Evolutionary conservation across 1,140 invertebrate genomes (phyloP), one percentile per base, ranked within the genome.

Genomic region (Whitmania pigra): DNA sequence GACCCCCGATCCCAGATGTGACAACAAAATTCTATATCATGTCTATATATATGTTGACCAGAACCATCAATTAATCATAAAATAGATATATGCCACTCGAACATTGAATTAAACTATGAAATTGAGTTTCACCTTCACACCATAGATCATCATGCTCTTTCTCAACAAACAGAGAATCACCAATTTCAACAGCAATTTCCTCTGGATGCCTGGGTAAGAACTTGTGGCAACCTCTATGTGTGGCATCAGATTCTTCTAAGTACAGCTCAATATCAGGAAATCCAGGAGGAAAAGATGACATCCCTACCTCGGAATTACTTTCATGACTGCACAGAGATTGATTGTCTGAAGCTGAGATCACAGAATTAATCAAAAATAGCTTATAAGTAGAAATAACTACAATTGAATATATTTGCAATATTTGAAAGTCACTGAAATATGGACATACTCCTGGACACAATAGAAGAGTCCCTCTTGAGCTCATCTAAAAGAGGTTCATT

Each of bases 121-220:
- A 36, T 36, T 36, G 2, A 20, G 13, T 17, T 75, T 68, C 75
- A 86, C 85, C 94, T 89, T 96, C 93, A 83, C 93, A 95, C 94
- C 95, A 98, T 66, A 96, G 84, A 82, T 98, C 94, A 76, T 97
- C 94, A 18, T 89, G 92, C 81, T 97, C 93, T 80, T 93, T 92
- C 77, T 94, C 90, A 74, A 98, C 92, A 79, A 97, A 96, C 75
- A 98, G 88, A 7, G 94, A 92, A 83, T 98, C 95, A 7, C 95
- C 95, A 69, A 97, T 95, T 84, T 97, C 94, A 17, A 97, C 86
- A 80, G 94, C 91, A 69, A 97, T 89, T 84, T 98, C 94, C 80
- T 97, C 94, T 53, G 89, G 87, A 83, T 97, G 94, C 70, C 94
- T 84, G 0, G 94, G 92, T 75, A 96, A 87, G 79, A 98, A 98